Evolutionary conservation across 2,113 vertebrate genomes (phyloP).

Genomic region (Cebidichthys violaceus): DNA sequence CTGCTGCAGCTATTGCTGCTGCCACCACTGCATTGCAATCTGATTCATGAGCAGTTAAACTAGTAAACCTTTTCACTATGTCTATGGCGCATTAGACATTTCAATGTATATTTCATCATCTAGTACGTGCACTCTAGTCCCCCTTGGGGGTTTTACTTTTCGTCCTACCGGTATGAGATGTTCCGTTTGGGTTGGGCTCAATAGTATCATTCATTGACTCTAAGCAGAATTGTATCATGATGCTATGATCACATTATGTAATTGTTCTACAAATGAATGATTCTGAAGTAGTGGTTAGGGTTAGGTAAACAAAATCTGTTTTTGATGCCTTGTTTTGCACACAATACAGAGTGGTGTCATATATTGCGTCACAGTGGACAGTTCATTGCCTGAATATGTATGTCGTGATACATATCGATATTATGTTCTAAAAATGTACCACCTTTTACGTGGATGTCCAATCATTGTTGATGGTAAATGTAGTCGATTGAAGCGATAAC

Average conservation of each 20-base stretch:
- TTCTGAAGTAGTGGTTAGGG: neutral
- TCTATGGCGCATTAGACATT: neutral
- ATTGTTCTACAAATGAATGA: neutral
- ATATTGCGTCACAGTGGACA: neutral
- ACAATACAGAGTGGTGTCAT: neutral
- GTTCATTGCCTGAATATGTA: neutral
- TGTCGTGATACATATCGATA: neutral
- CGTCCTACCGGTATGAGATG: neutral
- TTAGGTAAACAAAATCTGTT: neutral
- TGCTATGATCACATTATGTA: neutral
- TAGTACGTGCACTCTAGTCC: neutral
- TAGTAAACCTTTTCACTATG: neutral
- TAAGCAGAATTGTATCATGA: neutral
- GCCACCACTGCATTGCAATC: neutral
- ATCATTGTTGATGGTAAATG: no score
- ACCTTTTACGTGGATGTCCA: neutral
- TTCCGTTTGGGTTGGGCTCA: neutral
- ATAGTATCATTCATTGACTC: neutral
- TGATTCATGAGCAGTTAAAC: slow-evolving; percentile 1
- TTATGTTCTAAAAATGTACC: neutral
- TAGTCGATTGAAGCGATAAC: neutral
- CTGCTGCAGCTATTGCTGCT: neutral
- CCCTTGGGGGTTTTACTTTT: neutral
- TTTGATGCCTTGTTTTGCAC: neutral
- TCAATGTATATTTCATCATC: neutral